These are phyloP conservation scores for Diabrotica undecimpunctata DNA, from an alignment of 1,140 invertebrate species.

Conservation along the genomic window DNA sequence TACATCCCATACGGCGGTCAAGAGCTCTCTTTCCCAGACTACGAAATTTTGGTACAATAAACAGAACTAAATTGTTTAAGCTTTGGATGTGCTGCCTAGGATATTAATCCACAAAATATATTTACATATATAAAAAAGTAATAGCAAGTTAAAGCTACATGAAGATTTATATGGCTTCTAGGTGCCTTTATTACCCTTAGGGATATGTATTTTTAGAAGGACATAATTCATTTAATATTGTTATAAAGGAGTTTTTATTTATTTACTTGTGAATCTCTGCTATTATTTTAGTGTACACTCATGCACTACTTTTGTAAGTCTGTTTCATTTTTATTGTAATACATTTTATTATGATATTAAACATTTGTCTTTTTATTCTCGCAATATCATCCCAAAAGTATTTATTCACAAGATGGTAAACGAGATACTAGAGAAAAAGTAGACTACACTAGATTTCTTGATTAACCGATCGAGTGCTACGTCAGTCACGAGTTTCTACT, in stretches of 20 bases:
- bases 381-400: too few species aligned
- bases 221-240: not conserved
- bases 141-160: not conserved
- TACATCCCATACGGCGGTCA: slow-evolving; percentile 71
- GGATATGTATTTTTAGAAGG: slow-evolving; percentile 4
- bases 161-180: slow-evolving; percentile 7
- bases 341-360: not conserved
- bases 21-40: slow-evolving; percentile 69
- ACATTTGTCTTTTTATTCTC: not conserved
- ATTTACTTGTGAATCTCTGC: slow-evolving; percentile 5
- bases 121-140: slow-evolving; percentile 1
- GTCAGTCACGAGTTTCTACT: too few species aligned
- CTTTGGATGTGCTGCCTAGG: slow-evolving; percentile 26
- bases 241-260: slow-evolving; percentile 7
- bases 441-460: too few species aligned
- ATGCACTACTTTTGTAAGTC: slow-evolving; percentile 16
- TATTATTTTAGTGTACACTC: not conserved
- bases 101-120: slow-evolving; percentile 15
- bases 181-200: slow-evolving; percentile 11
- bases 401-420: too few species aligned
- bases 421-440: too few species aligned
- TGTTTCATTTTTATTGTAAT: slow-evolving; percentile 4
- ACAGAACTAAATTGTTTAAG: slow-evolving; percentile 11
- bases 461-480: too few species aligned
- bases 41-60: slow-evolving; percentile 63